Evolutionary conservation across 1,140 invertebrate genomes (phyloP).

Genomic region (Tetragonula clypearis): DNA sequence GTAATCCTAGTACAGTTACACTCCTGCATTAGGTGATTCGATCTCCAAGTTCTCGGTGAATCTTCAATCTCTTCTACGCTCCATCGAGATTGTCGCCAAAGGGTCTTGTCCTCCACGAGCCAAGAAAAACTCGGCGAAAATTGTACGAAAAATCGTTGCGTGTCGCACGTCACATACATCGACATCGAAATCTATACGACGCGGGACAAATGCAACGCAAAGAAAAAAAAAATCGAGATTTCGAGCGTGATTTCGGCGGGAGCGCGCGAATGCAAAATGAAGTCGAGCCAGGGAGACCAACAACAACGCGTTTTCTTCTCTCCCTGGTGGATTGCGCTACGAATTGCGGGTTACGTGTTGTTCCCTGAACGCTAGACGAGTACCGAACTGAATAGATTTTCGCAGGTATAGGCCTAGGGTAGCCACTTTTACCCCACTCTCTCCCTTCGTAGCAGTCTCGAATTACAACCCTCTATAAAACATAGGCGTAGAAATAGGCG

Average conservation of each 20-base stretch:
- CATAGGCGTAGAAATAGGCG: slow-evolving; percentile 69
- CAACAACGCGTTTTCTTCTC: background rate
- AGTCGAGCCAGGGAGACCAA: too few species aligned
- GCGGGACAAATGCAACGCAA: background rate
- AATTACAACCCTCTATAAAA: slow-evolving; percentile 74
- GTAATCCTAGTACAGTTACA: too few species aligned
- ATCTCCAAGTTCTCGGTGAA: too few species aligned
- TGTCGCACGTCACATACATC: too few species aligned
- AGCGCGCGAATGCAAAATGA: background rate
- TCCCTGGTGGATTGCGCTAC: background rate
- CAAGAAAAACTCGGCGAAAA: too few species aligned
- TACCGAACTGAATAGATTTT: slow-evolving; percentile 75
- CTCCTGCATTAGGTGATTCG: too few species aligned
- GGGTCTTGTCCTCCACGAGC: too few species aligned
- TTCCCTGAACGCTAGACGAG: slow-evolving; percentile 48
- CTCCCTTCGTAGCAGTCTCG: slow-evolving; percentile 68
- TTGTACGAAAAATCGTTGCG: too few species aligned
- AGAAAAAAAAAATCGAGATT: background rate
- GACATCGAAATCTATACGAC: background rate
- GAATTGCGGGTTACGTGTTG: slow-evolving; percentile 20
- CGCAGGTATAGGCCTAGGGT: slow-evolving; percentile 77
- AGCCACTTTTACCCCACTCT: slow-evolving; percentile 69
- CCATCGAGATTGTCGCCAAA: too few species aligned
- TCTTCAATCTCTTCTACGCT: too few species aligned
- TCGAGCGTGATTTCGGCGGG: background rate